Conservation (phyloP, 2,113 vertebrate genomes). For the Crotalus tigris region DNA sequence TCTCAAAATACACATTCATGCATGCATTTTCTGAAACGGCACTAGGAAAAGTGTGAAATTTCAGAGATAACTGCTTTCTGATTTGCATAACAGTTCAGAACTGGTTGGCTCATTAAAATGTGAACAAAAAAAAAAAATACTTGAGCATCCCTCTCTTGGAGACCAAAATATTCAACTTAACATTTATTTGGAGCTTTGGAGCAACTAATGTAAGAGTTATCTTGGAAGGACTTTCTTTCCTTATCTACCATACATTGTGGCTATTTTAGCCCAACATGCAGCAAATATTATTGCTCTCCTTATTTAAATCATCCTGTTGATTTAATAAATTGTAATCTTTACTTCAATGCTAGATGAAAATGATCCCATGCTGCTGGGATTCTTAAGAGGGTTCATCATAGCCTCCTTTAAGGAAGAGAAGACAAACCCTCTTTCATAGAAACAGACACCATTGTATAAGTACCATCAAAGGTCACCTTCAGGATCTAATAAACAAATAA, state of each 20-base stretch:
- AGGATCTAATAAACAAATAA: not conserved
- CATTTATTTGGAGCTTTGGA: not conserved
- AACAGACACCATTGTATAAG: not conserved
- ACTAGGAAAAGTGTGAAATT: not conserved
- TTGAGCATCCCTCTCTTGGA: not conserved
- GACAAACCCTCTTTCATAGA: not conserved
- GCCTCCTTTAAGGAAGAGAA: not conserved
- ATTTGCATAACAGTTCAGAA: not conserved
- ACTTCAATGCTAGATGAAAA: not conserved
- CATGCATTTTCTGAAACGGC: not conserved
- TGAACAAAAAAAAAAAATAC: not conserved
- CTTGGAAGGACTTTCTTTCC: not conserved
- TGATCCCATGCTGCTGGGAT: not conserved
- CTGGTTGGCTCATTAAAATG: not conserved
- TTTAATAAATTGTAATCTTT: not conserved
- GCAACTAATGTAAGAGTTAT: not conserved
- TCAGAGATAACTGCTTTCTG: not conserved
- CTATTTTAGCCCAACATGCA: not conserved
- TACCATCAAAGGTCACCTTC: not conserved
- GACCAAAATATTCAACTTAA: not conserved
- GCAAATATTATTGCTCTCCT: not conserved
- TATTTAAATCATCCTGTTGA: not conserved
- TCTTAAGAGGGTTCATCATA: not conserved
- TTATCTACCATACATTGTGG: not conserved
- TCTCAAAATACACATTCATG: not conserved